A percentile compares a stretch with the other conserved stretches of the same genome.
phyloP scores from a whole-genome alignment of 2,113 vertebrate genomes.

The Solea senegalensis region DNA sequence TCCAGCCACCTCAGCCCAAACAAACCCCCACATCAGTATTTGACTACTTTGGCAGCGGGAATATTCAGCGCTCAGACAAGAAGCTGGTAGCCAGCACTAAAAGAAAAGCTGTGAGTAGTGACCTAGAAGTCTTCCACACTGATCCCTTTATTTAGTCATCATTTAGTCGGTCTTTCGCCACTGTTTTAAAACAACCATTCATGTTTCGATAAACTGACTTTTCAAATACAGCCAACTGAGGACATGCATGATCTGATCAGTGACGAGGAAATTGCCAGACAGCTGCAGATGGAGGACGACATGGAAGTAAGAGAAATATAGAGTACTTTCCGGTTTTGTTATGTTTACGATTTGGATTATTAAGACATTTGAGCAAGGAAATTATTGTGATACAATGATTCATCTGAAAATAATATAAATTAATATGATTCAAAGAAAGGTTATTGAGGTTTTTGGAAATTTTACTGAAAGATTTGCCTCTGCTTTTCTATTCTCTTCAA shows the following conservation, averaged over 20 bases:
- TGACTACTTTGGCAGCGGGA: constrained; percentile 88
- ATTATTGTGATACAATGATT: too few relatives aligned
- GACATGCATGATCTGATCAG: constrained; percentile 78
- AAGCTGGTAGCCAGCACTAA: constrained; percentile 92
- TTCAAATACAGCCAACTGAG: constrained; percentile 77
- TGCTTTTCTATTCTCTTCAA: background rate
- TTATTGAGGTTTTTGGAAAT: too few relatives aligned
- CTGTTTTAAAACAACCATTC: background rate
- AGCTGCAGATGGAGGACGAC: constrained; percentile 92
- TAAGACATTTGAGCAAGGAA: too few relatives aligned
- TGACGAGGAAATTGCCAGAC: constrained; percentile 89
- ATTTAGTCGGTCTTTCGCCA: background rate
- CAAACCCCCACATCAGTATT: constrained; percentile 86
- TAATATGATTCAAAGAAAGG: too few relatives aligned
- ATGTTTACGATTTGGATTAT: background rate
- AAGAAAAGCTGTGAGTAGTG: constrained; percentile 88
- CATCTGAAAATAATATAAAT: too few relatives aligned
- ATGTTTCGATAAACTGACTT: background rate
- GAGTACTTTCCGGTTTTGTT: too few relatives aligned
- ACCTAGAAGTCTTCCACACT: background rate
- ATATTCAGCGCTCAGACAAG: constrained; percentile 89
- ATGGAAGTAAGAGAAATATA: constrained; percentile 76
- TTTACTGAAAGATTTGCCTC: too few relatives aligned
- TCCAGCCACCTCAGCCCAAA: constrained; percentile 79
- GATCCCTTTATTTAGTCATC: background rate